A percentile compares a stretch with the other conserved stretches of the same genome.
Evolutionary conservation across 2,797 vertebrate genomes (phyloP).

Genomic region (Eremophila alpestris): DNA sequence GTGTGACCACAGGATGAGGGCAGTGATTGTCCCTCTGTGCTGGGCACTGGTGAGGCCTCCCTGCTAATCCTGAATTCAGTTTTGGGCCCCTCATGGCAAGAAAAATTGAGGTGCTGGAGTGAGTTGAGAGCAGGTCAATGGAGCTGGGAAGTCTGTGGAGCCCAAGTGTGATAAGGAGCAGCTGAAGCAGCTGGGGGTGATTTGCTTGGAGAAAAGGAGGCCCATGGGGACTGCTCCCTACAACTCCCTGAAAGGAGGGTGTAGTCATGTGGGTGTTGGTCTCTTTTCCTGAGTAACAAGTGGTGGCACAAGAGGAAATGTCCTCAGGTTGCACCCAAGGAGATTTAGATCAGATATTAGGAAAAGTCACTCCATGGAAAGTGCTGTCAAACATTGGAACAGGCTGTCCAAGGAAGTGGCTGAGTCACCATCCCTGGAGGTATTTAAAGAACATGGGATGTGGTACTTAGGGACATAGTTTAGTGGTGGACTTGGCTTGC

Average conservation of each 20-base stretch:
- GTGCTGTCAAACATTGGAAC: rapidly evolving
- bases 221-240: not conserved
- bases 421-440: not conserved
- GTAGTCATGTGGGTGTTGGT: no score
- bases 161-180: not conserved
- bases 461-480: not conserved
- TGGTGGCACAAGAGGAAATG: not conserved
- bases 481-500: not conserved
- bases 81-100: not conserved
- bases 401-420: not conserved
- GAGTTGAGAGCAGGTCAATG: rapidly evolving
- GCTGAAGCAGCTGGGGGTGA: not conserved
- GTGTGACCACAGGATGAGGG: not conserved
- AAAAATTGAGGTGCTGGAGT: not conserved
- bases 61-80: not conserved
- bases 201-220: not conserved
- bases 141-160: not conserved
- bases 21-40: not conserved
- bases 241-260: not conserved
- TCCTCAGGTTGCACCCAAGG: not conserved
- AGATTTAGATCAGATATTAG: not conserved
- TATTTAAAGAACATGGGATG: not conserved
- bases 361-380: not conserved
- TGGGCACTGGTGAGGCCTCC: not conserved
- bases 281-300: not conserved